Conservation (phyloP, 2,888 invertebrate genomes). For the Podabrus alpinus region DNA sequence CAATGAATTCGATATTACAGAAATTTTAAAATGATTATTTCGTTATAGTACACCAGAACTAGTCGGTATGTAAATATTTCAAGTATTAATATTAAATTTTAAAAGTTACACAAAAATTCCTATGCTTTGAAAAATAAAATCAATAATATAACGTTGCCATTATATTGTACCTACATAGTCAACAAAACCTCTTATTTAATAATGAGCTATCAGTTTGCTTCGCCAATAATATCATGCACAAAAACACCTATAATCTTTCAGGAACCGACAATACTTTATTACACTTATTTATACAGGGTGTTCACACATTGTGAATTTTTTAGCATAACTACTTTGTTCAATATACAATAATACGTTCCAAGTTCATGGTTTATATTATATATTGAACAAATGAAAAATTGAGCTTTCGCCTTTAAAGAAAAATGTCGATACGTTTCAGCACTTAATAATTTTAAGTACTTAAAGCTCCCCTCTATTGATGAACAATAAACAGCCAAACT, state of each 20-base stretch:
- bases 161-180: background rate
- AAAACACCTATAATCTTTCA: background rate
- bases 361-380: too few relatives aligned
- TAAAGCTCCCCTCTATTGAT: background rate
- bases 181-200: background rate
- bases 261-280: background rate
- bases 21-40: constrained; percentile 8
- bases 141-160: constrained; percentile 13
- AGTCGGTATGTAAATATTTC: constrained; percentile 2
- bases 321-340: background rate
- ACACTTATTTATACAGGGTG: background rate
- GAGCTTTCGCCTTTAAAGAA: too few relatives aligned
- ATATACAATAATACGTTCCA: too few relatives aligned
- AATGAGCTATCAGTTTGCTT: background rate
- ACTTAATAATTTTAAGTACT: too few relatives aligned
- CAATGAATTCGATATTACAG: constrained; percentile 27
- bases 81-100: background rate
- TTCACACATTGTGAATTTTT: background rate
- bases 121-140: constrained; percentile 5
- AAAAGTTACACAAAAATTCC: background rate
- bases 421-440: too few relatives aligned
- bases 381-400: too few relatives aligned
- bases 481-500: background rate
- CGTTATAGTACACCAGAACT: background rate
- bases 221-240: background rate